Conservation (phyloP, 2,113 vertebrate genomes). For the Gorsachius goisagi region DNA sequence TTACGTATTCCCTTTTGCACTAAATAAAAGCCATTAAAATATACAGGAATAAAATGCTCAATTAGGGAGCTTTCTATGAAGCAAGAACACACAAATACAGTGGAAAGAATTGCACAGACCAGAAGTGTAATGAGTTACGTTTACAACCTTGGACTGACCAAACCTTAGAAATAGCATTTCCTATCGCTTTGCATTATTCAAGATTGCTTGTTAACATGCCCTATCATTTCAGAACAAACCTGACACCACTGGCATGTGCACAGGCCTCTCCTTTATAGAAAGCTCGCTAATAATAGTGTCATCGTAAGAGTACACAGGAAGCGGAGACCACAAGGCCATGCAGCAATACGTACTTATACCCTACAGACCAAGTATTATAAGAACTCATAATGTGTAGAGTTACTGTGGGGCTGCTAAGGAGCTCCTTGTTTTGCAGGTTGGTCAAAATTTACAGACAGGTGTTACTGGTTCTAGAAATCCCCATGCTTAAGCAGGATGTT, state of each 20-base stretch:
- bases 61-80: slow-evolving; percentile 55
- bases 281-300: slow-evolving; percentile 62
- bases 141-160: slow-evolving; percentile 30
- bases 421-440: slow-evolving; percentile 30
- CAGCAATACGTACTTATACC: slow-evolving; percentile 64
- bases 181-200: neutral
- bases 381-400: slow-evolving; percentile 52
- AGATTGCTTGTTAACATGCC: neutral
- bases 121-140: slow-evolving; percentile 27
- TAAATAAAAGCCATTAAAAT: slow-evolving; percentile 69
- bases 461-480: slow-evolving; percentile 47
- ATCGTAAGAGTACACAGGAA: slow-evolving; percentile 69
- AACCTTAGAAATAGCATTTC: neutral
- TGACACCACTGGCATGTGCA: slow-evolving; percentile 33
- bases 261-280: slow-evolving; percentile 59
- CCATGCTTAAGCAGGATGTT: slow-evolving; percentile 30
- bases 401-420: slow-evolving; percentile 45
- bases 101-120: slow-evolving; percentile 36
- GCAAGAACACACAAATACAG: slow-evolving; percentile 38
- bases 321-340: slow-evolving; percentile 73
- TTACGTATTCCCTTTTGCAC: slow-evolving; percentile 63
- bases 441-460: slow-evolving; percentile 38
- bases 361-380: slow-evolving; percentile 42
- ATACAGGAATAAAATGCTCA: slow-evolving; percentile 59
- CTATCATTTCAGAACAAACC: slow-evolving; percentile 33